A percentile compares a stretch with the other conserved stretches of the same genome.
Evolutionary conservation across 2,113 vertebrate genomes (phyloP).

Genomic region (Telmatochromis brachygnathus): DNA sequence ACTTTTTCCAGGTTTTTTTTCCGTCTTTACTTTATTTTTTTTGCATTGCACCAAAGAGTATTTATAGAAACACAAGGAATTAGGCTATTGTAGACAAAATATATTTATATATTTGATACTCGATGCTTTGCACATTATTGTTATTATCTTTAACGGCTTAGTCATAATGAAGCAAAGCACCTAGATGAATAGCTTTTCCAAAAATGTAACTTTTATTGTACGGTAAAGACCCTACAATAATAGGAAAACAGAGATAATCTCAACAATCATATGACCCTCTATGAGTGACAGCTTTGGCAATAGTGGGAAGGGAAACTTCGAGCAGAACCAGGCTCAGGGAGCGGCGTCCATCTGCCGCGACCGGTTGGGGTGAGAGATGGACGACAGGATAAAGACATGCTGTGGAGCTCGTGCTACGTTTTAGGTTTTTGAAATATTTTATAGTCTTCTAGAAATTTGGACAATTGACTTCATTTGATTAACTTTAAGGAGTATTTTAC

Average conservation of each 20-base stretch:
- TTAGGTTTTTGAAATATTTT: background rate
- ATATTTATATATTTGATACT: background rate
- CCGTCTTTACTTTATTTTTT: background rate
- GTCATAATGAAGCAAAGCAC: background rate
- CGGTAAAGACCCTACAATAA: background rate
- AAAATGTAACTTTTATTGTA: background rate
- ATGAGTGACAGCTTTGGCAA: background rate
- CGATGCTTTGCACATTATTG: background rate
- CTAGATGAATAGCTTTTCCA: background rate
- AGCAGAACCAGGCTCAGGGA: background rate
- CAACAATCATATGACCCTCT: background rate
- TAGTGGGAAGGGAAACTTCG: background rate
- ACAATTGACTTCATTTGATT: background rate
- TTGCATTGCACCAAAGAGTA: background rate
- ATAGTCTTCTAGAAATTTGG: background rate
- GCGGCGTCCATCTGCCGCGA: accelerated
- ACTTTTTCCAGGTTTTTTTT: background rate
- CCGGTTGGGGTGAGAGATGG: background rate
- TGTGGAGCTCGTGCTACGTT: background rate
- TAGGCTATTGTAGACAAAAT: background rate
- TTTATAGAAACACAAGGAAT: background rate
- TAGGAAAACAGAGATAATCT: background rate
- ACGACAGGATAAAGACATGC: background rate
- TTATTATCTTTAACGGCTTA: background rate
- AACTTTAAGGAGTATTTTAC: background rate